Evolutionary conservation across 2,888 invertebrate species (phyloP).

Genomic region (Hetaerina titia): DNA sequence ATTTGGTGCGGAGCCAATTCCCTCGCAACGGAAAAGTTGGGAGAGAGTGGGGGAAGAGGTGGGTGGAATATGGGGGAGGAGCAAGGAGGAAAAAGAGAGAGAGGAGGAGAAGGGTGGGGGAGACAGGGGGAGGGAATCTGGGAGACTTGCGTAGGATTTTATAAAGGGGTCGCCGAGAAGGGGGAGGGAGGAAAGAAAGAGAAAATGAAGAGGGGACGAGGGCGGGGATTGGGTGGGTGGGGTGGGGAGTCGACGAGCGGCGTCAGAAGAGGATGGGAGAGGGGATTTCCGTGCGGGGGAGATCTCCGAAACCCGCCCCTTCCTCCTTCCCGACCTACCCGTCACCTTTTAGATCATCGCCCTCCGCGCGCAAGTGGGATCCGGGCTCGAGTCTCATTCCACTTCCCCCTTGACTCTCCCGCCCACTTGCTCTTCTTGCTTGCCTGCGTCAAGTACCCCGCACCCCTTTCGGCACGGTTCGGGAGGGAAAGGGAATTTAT

Average conservation of each 20-base stretch:
- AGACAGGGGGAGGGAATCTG: not conserved
- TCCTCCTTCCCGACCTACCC: not conserved
- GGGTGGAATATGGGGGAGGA: not conserved
- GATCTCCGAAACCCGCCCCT: not conserved
- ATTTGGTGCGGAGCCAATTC: slow-evolving; percentile 54
- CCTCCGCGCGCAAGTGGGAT: not conserved
- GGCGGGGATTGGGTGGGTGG: not conserved
- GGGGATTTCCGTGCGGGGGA: not conserved
- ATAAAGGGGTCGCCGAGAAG: not conserved
- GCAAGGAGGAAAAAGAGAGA: not conserved
- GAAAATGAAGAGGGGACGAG: not conserved
- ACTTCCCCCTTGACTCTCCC: not conserved
- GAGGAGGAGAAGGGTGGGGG: not conserved
- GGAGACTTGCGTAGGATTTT: not conserved
- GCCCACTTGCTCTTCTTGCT: too few relatives aligned
- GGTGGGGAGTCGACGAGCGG: not conserved
- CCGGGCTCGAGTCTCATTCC: not conserved
- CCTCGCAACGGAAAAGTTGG: not conserved
- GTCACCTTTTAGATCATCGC: not conserved
- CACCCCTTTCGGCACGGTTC: too few relatives aligned
- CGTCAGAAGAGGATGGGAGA: too few relatives aligned
- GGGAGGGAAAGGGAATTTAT: not conserved
- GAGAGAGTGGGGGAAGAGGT: not conserved
- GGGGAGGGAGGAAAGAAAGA: not conserved
- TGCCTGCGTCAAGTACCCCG: too few relatives aligned